Evolutionary conservation across 2,113 vertebrate species (phyloP).

Genomic region (Probosciger aterrimus): DNA sequence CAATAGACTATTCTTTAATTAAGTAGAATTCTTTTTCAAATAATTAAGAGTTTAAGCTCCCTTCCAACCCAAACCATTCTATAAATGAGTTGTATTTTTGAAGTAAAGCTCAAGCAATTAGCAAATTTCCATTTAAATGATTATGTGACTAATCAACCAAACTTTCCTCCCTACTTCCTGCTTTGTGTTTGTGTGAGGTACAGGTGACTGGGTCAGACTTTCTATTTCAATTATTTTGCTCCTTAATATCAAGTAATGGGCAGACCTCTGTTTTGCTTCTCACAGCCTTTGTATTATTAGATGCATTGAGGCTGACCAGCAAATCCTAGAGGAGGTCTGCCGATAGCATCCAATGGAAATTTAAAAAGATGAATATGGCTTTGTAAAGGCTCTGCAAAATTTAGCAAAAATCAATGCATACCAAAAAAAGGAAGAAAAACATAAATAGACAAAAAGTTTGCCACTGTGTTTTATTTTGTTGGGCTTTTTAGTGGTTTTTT

Average conservation of each 20-base stretch:
- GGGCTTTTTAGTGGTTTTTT: not conserved
- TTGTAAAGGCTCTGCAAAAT: not conserved
- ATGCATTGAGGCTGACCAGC: not conserved
- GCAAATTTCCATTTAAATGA: not conserved
- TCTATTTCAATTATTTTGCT: not conserved
- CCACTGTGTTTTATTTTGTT: not conserved
- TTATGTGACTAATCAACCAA: not conserved
- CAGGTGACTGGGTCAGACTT: not conserved
- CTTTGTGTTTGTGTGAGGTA: not conserved
- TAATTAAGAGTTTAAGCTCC: not conserved
- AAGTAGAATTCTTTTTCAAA: not conserved
- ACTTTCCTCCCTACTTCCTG: not conserved
- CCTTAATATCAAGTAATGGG: not conserved
- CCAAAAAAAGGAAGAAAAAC: not conserved
- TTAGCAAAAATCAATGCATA: not conserved
- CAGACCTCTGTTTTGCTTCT: not conserved
- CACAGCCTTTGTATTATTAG: not conserved
- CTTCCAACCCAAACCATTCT: not conserved
- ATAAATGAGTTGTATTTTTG: not conserved
- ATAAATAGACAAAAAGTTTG: not conserved
- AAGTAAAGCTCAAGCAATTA: not conserved
- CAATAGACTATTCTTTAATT: not conserved
- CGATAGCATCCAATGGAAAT: not conserved
- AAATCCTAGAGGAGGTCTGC: not conserved
- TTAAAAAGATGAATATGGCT: not conserved